Conservation (phyloP, 2,797 vertebrate species). For the Gorsachius magnificus region DNA sequence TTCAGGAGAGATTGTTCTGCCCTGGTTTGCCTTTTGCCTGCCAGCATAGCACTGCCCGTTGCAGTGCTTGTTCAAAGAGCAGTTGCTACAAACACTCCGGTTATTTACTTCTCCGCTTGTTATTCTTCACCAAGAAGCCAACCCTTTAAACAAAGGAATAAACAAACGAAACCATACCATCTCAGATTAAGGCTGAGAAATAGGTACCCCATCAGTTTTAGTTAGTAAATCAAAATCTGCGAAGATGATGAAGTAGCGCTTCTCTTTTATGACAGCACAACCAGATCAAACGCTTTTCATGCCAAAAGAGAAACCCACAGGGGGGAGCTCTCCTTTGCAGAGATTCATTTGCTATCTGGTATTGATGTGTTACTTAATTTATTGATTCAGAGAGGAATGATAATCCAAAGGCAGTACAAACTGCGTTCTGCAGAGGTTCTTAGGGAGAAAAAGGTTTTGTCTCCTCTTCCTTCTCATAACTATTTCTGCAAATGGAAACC, state of each 20-base stretch:
- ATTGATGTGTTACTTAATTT: constrained; percentile 69
- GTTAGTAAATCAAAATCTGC: constrained; percentile 37
- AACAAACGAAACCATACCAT: not conserved
- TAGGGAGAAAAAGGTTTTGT: not conserved
- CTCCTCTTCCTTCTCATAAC: not conserved
- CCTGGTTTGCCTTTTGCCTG: constrained; percentile 51
- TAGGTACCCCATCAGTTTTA: constrained; percentile 5
- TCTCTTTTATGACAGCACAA: constrained; percentile 55
- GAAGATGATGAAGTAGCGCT: constrained; percentile 65
- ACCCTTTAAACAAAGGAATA: not conserved
- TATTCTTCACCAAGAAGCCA: constrained; percentile 38
- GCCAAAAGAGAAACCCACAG: constrained; percentile 45
- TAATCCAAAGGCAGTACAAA: constrained; percentile 42
- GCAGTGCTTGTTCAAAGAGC: constrained; percentile 1
- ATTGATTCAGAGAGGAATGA: constrained; percentile 55
- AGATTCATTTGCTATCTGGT: constrained; percentile 65
- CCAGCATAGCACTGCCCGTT: not conserved
- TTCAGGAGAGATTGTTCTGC: constrained; percentile 32
- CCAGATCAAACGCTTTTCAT: constrained; percentile 68
- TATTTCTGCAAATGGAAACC: not conserved
- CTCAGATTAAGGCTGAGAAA: not conserved
- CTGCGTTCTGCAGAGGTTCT: constrained; percentile 9
- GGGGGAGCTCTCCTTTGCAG: constrained; percentile 47
- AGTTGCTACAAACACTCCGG: not conserved
- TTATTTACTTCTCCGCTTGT: not conserved